Evolutionary conservation across 2,797 vertebrate species (phyloP).

Genomic region (Sebastes wilsoni): DNA sequence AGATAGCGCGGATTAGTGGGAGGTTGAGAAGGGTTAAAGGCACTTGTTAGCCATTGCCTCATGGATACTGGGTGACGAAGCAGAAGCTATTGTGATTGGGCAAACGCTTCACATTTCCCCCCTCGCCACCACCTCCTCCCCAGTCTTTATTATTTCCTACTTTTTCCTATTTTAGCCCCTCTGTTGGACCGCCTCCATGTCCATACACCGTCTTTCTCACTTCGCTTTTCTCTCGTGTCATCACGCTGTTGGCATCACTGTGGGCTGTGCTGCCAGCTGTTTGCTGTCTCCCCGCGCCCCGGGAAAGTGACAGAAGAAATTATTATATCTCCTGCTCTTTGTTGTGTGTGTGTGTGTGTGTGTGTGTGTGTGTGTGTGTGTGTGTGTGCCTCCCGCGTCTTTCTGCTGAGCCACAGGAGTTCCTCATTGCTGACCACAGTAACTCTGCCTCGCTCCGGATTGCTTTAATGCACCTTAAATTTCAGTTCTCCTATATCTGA

Average conservation of each 20-base stretch:
- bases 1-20: conserved; percentile 9
- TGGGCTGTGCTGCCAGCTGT: conserved; percentile 68
- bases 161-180: conserved; percentile 37
- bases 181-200: conserved; percentile 11
- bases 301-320: conserved; percentile 72
- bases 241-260: conserved; percentile 44
- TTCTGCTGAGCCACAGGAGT: conserved; percentile 40
- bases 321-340: conserved; percentile 51
- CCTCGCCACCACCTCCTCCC: not conserved
- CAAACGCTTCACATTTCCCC: conserved; percentile 3
- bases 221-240: conserved; percentile 34
- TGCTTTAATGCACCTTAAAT: conserved; percentile 7
- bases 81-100: conserved; percentile 4
- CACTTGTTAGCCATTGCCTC: conserved; percentile 40
- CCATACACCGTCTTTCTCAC: not conserved
- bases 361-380: conserved; percentile 1
- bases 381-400: conserved; percentile 12
- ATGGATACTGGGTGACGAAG: conserved; percentile 22
- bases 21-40: conserved; percentile 26
- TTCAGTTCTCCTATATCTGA: not conserved
- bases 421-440: conserved; percentile 43
- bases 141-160: conserved; percentile 4
- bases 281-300: conserved; percentile 59
- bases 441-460: conserved; percentile 2
- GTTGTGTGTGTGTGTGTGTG: not conserved